Evolutionary conservation across 2,113 vertebrate genomes (phyloP), one percentile per base, ranked within the genome.

Genomic region (Zapus hudsonius): DNA sequence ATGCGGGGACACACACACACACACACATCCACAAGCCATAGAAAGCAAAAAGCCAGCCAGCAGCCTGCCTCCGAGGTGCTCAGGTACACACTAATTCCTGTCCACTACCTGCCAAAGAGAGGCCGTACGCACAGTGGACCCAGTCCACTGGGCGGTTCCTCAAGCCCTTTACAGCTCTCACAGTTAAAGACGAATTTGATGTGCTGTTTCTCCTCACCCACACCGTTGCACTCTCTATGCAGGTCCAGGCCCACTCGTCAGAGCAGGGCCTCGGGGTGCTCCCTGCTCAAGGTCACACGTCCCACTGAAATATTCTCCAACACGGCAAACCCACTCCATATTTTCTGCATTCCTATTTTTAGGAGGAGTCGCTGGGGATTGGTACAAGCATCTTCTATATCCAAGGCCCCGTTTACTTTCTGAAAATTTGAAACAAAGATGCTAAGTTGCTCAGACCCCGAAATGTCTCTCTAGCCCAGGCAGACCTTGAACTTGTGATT

Each of bases 81-180:
- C 16, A 38, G 29, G 12, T n/a, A 8, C 40, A 63, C 57, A 47
- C 52, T 20, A 87, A n/a, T 27, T 5, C 29, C 36, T 13, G 52
- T n/a, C 17, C 11, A 38, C 23, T 17, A 33, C 13, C 3, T 15
- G n/a, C 25, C 44, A n/a, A 31, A 29, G 52, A 29, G 1, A 2
- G 7, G 52, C 1, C 7, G 10, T 15, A 16, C 6, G n/a, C 52
- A 10, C 27, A 38, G 47, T 3, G 20, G 63, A 87, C 10, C 19
- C 4, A 29, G 84, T 36, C 20, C 5, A 1, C 13, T 23, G 0
- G 15, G 29, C 11, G 55, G 11, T 12, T 3, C 1, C 1, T 67
- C 80, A 67, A 70, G 20, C 20, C 36, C n/a, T 38, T n/a, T 29
- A 38, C 4, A 52, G 81, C 33, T 83, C 52, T 70, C 11, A 4